Percentiles rank a stretch among this genome's conserved stretches.
These are phyloP conservation scores for Nomia melanderi DNA, from an alignment of 1,140 invertebrate genomes.

Conservation along the genomic window DNA sequence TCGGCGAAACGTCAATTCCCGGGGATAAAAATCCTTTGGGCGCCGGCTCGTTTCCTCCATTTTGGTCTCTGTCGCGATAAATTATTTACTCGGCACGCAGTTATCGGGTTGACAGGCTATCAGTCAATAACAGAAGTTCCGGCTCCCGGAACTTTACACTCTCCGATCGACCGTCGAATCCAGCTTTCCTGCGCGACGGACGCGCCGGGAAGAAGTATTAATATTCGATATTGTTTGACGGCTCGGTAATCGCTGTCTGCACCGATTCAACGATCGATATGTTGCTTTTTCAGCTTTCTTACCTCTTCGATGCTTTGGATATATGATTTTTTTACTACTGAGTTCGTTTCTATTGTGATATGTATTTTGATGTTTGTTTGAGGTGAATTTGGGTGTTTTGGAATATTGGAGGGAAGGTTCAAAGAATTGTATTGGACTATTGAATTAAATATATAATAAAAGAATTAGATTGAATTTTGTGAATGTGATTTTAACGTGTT, in stretches of 20 bases:
- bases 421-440: no score
- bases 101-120: slow-evolving; percentile 43
- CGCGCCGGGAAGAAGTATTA: slow-evolving; percentile 21
- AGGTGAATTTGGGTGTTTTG: no score
- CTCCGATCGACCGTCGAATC: slow-evolving; percentile 1
- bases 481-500: no score
- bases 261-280: no score
- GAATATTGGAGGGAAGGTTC: no score
- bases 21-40: slow-evolving; percentile 28
- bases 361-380: no score
- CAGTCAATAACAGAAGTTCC: slow-evolving; percentile 46
- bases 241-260: slow-evolving; percentile 17
- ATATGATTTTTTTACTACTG: no score
- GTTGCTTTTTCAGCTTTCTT: no score
- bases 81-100: slow-evolving; percentile 40
- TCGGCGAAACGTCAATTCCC: slow-evolving; percentile 39
- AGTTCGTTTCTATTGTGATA: no score
- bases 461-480: no score
- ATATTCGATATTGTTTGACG: slow-evolving; percentile 37
- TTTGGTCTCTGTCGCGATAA: slow-evolving; percentile 38
- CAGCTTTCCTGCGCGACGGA: background rate
- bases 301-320: no score
- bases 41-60: slow-evolving; percentile 41
- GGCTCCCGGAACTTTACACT: slow-evolving; percentile 6
- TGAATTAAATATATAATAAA: no score